Conservation (phyloP, 2,113 vertebrate species). For the Marmota flaviventris region DNA sequence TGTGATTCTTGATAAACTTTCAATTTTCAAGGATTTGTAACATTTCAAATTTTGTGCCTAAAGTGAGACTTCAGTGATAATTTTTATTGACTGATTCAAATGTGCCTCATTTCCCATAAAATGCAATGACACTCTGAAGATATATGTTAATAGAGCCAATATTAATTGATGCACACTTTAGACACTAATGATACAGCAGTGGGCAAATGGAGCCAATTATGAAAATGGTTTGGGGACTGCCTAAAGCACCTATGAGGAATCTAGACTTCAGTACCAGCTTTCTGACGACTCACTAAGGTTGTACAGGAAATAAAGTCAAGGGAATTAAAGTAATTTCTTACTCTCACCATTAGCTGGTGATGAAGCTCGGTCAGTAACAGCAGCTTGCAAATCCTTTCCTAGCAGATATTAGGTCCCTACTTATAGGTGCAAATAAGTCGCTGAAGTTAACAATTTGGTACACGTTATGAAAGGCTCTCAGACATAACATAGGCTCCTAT, state of each 20-base stretch:
- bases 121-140: neutral
- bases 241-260: neutral
- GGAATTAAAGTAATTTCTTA: neutral
- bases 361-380: neutral
- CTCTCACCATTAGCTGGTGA: neutral
- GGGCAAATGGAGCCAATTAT: neutral
- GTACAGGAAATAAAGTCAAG: slow-evolving; percentile 1
- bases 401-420: neutral
- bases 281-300: neutral
- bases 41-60: slow-evolving; percentile 45
- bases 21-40: neutral
- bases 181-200: neutral
- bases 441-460: neutral
- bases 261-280: neutral
- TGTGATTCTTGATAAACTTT: neutral
- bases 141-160: neutral
- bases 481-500: neutral
- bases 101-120: neutral
- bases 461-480: neutral
- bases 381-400: neutral
- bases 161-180: neutral
- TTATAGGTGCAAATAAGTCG: neutral
- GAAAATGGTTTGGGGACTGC: neutral
- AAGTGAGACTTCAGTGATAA: neutral
- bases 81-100: neutral